These are phyloP conservation scores for Glyphotaelius pellucidus DNA, from an alignment of 2,888 invertebrate species.

Conservation along the genomic window DNA sequence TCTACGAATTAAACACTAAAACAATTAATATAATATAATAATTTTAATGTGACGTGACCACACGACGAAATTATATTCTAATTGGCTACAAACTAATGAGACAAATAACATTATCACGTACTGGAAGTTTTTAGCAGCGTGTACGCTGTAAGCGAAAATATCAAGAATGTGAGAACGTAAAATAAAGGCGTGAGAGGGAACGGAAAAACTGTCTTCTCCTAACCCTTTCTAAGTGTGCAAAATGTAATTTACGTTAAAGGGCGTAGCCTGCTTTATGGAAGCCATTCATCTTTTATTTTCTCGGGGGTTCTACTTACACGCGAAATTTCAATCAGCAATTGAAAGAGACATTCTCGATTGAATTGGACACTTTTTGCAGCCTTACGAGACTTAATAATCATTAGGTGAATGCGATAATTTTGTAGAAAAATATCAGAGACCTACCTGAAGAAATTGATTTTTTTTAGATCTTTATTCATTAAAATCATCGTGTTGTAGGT, in stretches of 20 bases:
- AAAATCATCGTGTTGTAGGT: background rate
- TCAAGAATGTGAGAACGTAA: background rate
- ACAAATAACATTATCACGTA: too few relatives aligned
- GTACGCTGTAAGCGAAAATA: background rate
- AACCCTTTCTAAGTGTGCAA: background rate
- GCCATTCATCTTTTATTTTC: background rate
- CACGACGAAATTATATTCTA: too few relatives aligned
- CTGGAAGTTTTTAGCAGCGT: background rate
- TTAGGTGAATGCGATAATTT: background rate
- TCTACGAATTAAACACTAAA: too few relatives aligned
- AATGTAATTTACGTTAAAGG: background rate
- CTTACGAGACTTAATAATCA: background rate
- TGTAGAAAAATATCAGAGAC: background rate
- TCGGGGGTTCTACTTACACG: background rate
- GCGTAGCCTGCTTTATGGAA: background rate
- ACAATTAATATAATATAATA: too few relatives aligned
- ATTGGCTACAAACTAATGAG: too few relatives aligned
- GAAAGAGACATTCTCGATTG: background rate
- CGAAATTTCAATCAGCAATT: constrained; percentile 2
- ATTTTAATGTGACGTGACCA: too few relatives aligned
- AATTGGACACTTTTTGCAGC: background rate
- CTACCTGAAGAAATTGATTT: background rate
- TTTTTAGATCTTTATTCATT: background rate
- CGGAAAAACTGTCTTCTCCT: background rate
- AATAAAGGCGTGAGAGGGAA: background rate